Evolutionary conservation across 2,888 invertebrate genomes (phyloP).

Genomic region (Hyles lineata): DNA sequence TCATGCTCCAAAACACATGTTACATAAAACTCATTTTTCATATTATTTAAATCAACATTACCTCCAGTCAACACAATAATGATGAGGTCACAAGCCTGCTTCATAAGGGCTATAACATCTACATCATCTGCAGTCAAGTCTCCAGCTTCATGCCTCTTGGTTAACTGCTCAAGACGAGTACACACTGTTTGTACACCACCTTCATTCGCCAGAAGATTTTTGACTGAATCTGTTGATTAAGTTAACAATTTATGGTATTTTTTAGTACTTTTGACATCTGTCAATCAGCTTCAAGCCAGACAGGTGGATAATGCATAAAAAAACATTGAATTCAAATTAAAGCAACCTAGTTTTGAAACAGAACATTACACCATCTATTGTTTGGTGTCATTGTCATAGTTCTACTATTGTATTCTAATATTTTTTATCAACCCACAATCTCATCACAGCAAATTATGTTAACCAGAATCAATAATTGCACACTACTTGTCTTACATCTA

Average conservation of each 20-base stretch:
- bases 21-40: background rate
- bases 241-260: background rate
- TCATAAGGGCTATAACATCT: conserved; percentile 86
- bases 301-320: no score
- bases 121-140: conserved; percentile 74
- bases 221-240: conserved; percentile 88
- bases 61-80: conserved; percentile 94
- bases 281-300: no score
- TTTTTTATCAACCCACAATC: background rate
- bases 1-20: no score
- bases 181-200: conserved; percentile 91
- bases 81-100: conserved; percentile 94
- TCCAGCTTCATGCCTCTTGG: conserved; percentile 56
- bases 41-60: conserved; percentile 53
- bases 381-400: no score
- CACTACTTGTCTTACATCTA: no score
- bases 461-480: background rate
- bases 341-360: no score
- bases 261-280: no score
- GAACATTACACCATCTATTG: no score
- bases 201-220: conserved; percentile 89
- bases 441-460: no score
- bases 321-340: no score
- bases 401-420: no score
- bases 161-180: conserved; percentile 86